Conservation (phyloP, 2,888 invertebrate genomes). For the Sussaba pulchella region DNA sequence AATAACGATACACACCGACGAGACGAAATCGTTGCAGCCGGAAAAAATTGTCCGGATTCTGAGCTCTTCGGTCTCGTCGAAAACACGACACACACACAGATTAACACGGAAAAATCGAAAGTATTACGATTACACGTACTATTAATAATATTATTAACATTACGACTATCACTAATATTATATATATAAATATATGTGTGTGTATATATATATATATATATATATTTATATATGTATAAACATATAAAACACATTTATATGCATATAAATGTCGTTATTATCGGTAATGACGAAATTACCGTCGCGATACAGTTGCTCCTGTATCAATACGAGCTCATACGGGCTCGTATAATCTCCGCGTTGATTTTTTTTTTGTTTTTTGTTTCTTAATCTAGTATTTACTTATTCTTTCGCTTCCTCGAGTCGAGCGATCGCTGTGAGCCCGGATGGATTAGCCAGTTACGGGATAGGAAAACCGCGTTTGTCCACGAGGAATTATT, state of each 20-base stretch:
- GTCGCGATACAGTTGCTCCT: constrained; percentile 8
- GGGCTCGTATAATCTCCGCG: background rate
- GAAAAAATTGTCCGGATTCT: too few species aligned
- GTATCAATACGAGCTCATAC: background rate
- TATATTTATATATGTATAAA: constrained; percentile 6
- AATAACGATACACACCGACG: constrained; percentile 31
- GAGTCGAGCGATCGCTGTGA: constrained; percentile 50
- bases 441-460: constrained; percentile 1
- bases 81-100: constrained; percentile 43
- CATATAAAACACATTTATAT: constrained; percentile 18
- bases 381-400: constrained; percentile 73
- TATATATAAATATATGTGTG: constrained; percentile 20
- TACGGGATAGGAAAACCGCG: constrained; percentile 5
- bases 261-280: constrained; percentile 58
- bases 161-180: constrained; percentile 51
- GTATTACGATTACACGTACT: constrained; percentile 68
- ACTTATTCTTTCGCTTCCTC: constrained; percentile 78
- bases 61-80: constrained; percentile 12
- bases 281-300: constrained; percentile 42
- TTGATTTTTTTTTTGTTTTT: constrained; percentile 46
- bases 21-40: too few species aligned
- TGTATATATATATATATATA: constrained; percentile 12
- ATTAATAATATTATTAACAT: constrained; percentile 68
- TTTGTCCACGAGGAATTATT: constrained; percentile 16
- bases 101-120: constrained; percentile 61